These are phyloP conservation scores for Drosophila cardini DNA, from an alignment of 1,140 invertebrate genomes.

Conservation along the genomic window DNA sequence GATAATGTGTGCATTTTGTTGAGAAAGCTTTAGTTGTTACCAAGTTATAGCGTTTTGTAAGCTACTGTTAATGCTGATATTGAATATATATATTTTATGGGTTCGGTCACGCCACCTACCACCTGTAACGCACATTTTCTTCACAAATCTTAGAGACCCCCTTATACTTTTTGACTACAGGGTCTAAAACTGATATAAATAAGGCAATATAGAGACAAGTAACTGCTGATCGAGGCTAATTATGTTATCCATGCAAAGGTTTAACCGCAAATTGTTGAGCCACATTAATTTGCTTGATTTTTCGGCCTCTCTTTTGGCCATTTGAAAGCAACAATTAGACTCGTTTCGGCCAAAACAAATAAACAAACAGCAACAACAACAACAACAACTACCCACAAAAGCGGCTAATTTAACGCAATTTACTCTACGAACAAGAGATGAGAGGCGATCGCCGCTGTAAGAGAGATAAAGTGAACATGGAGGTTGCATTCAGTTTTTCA, in stretches of 20 bases:
- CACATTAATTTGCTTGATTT: neutral
- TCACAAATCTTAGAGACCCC: too few species aligned
- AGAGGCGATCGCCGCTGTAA: slow-evolving; percentile 29
- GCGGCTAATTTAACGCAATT: slow-evolving; percentile 81
- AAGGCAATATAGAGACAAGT: neutral
- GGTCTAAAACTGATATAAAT: neutral
- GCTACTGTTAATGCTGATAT: too few species aligned
- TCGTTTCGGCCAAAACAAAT: slow-evolving; percentile 27
- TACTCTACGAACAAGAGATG: slow-evolving; percentile 58
- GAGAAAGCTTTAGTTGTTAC: too few species aligned
- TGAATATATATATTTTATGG: too few species aligned
- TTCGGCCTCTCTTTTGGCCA: slow-evolving; percentile 2
- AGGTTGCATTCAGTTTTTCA: slow-evolving; percentile 2
- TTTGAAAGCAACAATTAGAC: slow-evolving; percentile 42
- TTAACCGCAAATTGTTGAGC: slow-evolving; percentile 11
- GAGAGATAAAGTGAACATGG: slow-evolving; percentile 7
- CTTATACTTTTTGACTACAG: too few species aligned
- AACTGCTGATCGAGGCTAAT: slow-evolving; percentile 25
- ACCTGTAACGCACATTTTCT: too few species aligned
- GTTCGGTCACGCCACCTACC: too few species aligned
- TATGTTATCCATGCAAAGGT: slow-evolving; percentile 38
- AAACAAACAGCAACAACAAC: slow-evolving; percentile 31
- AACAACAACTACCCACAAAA: slow-evolving; percentile 51
- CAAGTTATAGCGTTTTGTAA: too few species aligned
- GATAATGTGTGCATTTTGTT: too few species aligned